Evolutionary conservation across 2,797 vertebrate species (phyloP), one percentile per base, ranked within the genome.

Genomic region (Sylvilagus floridanus): DNA sequence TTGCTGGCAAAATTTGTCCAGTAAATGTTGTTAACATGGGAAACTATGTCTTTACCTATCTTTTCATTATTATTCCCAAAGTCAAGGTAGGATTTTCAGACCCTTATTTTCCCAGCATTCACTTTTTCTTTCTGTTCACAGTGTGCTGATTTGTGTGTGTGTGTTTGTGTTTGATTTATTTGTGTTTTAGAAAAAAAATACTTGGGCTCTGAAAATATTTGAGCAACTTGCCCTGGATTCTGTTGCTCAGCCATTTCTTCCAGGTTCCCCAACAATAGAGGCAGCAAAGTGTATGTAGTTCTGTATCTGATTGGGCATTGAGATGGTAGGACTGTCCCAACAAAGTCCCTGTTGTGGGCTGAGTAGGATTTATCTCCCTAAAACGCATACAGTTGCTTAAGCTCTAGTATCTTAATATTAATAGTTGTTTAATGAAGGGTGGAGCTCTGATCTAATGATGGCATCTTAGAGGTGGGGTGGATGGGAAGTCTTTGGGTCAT

Each of bases 1-100:
- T 76, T 65, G 57, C 35, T 89, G 83, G 84, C 50, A 89, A 57
- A 62, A 66, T 88, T 88, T 88, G 68, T 60, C 42, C 65, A 79
- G 14, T 69, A 57, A 72, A 84, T 54, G 42, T 22, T 17, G 69
- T 91, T 76, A 47, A n/a, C 30, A 81, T 32, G 42, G 81, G 22
- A 88, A 92, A 92, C 17, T 7, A 9, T 50, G 22, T 8, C 37
- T 73, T 47, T 71, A 2, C 84, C 12, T 66, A 57, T 17, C 30
- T 81, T 30, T 30, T 65, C 32, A 35, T 79, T 78, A 75, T 83
- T n/a, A 85, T 42, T 54, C 32, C 42, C 8, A 17, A 47, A 88
- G 69, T 75, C 52, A 54, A 26, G 32, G 22, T 42, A 86, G 47
- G 8, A 6, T 82, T 47, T 75, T 32, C 52, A 30, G 37, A 72